phyloP scores from a whole-genome alignment of 2,797 vertebrate species.

The Lepilemur septentrionalis region DNA sequence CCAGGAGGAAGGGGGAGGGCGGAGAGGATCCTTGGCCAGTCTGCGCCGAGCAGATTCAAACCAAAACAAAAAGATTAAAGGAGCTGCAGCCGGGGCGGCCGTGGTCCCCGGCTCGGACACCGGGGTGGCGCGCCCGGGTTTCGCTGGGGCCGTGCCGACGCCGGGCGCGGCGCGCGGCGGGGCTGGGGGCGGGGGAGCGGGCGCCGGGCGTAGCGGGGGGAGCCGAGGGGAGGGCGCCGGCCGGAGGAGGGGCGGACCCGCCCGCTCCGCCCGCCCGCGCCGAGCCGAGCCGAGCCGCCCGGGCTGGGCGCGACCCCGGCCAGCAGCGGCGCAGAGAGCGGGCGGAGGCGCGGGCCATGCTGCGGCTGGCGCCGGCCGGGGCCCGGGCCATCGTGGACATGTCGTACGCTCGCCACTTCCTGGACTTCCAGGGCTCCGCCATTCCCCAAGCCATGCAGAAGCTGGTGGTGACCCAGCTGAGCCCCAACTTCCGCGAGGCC shows the following conservation, averaged over 20 bases:
- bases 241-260: constrained; percentile 69
- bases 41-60: constrained; percentile 75
- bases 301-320: constrained; percentile 59
- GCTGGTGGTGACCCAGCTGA: constrained; percentile 92
- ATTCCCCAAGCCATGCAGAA: constrained; percentile 93
- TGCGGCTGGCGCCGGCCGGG: constrained; percentile 17
- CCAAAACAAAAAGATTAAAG: constrained; percentile 73
- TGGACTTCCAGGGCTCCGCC: constrained; percentile 94
- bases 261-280: constrained; percentile 36
- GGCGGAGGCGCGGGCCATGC: constrained; percentile 24
- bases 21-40: constrained; percentile 61
- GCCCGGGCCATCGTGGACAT: constrained; percentile 90
- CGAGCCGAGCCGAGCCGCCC: constrained; percentile 38
- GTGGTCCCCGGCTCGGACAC: not conserved
- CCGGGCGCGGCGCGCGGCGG: constrained; percentile 48
- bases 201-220: not conserved
- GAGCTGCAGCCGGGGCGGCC: constrained; percentile 41
- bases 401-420: constrained; percentile 95
- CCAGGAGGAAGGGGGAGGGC: constrained; percentile 71
- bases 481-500: constrained; percentile 91
- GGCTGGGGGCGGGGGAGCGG: constrained; percentile 2
- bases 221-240: constrained; percentile 49
- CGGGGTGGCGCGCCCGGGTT: not conserved
- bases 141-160: constrained; percentile 38
- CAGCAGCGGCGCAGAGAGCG: not conserved